Percentiles rank a stretch among this genome's conserved stretches.
phyloP scores from a whole-genome alignment of 2,888 invertebrate genomes.

The Hirtodrosophila histrioides region DNA sequence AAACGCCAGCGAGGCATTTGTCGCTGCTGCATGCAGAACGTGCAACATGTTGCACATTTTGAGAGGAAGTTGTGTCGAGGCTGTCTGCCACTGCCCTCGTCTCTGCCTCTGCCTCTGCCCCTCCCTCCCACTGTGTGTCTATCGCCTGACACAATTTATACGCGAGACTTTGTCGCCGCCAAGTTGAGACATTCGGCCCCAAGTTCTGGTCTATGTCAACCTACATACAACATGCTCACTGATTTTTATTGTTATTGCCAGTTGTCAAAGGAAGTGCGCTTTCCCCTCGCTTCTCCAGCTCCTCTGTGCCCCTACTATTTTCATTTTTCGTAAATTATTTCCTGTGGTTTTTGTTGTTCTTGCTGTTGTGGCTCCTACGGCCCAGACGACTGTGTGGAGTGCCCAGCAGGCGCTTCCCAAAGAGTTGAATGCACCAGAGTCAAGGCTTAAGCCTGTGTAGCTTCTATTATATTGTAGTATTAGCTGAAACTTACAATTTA shows the following conservation, averaged over 20 bases:
- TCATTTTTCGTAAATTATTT: slow-evolving; percentile 69
- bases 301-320: slow-evolving; percentile 1
- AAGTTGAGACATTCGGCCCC: slow-evolving; percentile 65
- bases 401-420: slow-evolving; percentile 21
- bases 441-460: background rate
- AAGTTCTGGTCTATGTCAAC: slow-evolving; percentile 52
- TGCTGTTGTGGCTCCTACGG: slow-evolving; percentile 15
- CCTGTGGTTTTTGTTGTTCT: slow-evolving; percentile 37
- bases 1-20: slow-evolving; percentile 65
- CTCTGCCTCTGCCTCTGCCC: background rate
- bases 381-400: slow-evolving; percentile 7
- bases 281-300: background rate
- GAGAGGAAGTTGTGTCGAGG: slow-evolving; percentile 55
- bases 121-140: slow-evolving; percentile 50
- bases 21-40: slow-evolving; percentile 41
- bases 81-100: slow-evolving; percentile 1
- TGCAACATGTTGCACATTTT: slow-evolving; percentile 74
- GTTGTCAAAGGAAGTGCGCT: slow-evolving; percentile 74
- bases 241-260: slow-evolving; percentile 79
- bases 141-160: slow-evolving; percentile 71
- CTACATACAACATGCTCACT: slow-evolving; percentile 76
- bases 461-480: background rate
- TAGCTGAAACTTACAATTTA: background rate
- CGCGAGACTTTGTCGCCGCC: slow-evolving; percentile 51
- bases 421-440: slow-evolving; percentile 48